Base-by-base conservation (phyloP, 2,888 invertebrate genomes). In the Encarsia formosa region DNA sequence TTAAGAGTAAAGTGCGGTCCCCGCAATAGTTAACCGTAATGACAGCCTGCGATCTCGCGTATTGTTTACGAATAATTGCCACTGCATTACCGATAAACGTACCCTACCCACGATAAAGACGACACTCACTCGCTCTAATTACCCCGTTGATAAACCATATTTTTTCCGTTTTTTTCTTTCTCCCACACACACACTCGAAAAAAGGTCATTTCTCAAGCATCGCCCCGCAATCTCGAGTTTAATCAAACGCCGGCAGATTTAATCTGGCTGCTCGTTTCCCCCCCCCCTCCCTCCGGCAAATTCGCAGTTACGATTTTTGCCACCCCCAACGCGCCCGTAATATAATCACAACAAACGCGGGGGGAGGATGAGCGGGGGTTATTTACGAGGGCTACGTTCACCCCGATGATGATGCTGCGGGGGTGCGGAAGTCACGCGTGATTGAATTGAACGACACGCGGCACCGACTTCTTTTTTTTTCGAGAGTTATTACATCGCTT, bases 191-290 rank as follows among this genome's bases (percentile, higher is more conserved):
- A n/a, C 32, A 15, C 43, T 8, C 23, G 24, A 19, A 1, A 29
- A 39, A 16, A 15, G 47, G 20, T 6, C n/a, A 38, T 37, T 52
- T 52, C 40, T 42, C 23, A 4, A 3, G 24, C 24, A 15, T 22
- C 11, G 19, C 22, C 20, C 32, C 70, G 69, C 71, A 70, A 70
- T 72, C 64, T 67, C 68, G 55, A 63, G 66, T 72, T 73, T 73
- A 73, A 73, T 73, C 72, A 73, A 73, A 73, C 70, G 71, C 68
- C 72, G 64, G 63, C 64, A 71, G 73, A 73, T 73, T 73, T 72
- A 73, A 73, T 73, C 73, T 72, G 66, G 60, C 60, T 59, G 61
- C 58, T 46, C 46, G 39, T 52, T 40, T 54, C 47, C 52, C 51
- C 32, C 34, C 45, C 45, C 50, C 48, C 52, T 41, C 46, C 29